Evolutionary conservation across 2,797 vertebrate species (phyloP), one percentile per base, ranked within the genome.

Genomic region (Dallia pectoralis): DNA sequence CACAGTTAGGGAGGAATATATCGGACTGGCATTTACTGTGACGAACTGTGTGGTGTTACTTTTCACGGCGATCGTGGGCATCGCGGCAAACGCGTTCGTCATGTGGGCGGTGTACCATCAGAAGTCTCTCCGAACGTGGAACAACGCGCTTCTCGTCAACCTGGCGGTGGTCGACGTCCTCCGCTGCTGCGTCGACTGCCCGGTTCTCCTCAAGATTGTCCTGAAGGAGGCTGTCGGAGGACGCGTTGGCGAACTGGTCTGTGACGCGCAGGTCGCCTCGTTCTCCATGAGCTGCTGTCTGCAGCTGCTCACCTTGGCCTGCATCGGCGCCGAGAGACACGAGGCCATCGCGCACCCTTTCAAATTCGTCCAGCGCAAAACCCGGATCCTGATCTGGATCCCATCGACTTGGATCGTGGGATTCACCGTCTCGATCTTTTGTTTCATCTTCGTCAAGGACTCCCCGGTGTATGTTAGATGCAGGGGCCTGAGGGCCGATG

Each of bases 311-410:
- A 94, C 92, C 0, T 73, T 94, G 76, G 91, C 91, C 9, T 90
- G 89, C 65, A 93, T 95, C 72, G 92, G 92, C 12, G 90, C 83
- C 0, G 93, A 94, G 79, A 77, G 93, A 36, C 87, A 94, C 78
- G 91, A 91, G 75, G 93, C 91, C n/a, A 88, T 94, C 1, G 90
- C 91, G 0, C 84, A 83, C n/a, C 93, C 93, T 12, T 93, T 93
- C 69, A 87, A 92, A 84, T 81, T 59, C 0, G 79, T 16, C 15
- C 82, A 92, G 33, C 84, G 89, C 16, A 78, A 82, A 61, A 89
- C 29, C 67, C 85, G 91, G 48, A 77, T 93, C 1, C 77, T 70
- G 27, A 62, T 86, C 0, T 75, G 86, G 75, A 89, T 94, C 18
- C 82, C 90, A 5, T 69, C 91, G 32, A 93, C 87, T 0, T 95